phyloP scores from a whole-genome alignment of 1,140 invertebrate genomes.

The Drosophila fuyamai region DNA sequence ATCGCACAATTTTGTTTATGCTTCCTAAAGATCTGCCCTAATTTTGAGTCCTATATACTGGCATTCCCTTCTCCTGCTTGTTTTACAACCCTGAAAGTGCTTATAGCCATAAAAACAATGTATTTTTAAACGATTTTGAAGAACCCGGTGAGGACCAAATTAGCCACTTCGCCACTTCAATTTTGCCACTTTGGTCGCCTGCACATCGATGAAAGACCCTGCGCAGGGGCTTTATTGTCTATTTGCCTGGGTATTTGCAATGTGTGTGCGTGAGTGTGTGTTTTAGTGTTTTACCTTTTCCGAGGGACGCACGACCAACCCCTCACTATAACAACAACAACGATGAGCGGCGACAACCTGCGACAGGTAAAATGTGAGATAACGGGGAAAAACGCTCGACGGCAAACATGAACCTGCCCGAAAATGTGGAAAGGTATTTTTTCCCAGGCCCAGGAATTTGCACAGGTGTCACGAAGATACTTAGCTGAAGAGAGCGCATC shows the following conservation, averaged over 20 bases:
- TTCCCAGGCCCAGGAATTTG: conserved; percentile 61
- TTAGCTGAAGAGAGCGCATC: conserved; percentile 14
- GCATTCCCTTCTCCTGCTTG: too few species aligned
- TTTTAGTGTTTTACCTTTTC: conserved; percentile 39
- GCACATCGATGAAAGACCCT: conserved; percentile 21
- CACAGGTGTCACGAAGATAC: conserved; percentile 65
- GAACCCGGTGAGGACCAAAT: background rate
- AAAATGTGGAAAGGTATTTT: conserved; percentile 17
- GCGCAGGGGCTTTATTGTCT: conserved; percentile 23
- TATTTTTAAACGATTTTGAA: background rate
- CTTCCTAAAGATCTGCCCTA: too few species aligned
- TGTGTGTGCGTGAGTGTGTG: conserved; percentile 4
- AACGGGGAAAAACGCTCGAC: conserved; percentile 37
- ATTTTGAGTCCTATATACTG: too few species aligned
- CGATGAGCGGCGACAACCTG: conserved; percentile 39
- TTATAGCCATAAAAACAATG: too few species aligned
- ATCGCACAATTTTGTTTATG: too few species aligned
- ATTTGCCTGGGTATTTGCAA: conserved; percentile 12
- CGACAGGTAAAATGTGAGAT: conserved; percentile 67
- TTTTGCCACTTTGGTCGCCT: conserved; percentile 50
- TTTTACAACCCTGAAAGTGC: too few species aligned
- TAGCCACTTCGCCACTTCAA: conserved; percentile 3
- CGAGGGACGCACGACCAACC: conserved; percentile 32
- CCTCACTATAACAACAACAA: conserved; percentile 38
- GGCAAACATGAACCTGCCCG: conserved; percentile 8